Percentiles rank a stretch among this genome's conserved stretches.
These are phyloP conservation scores for Lasioglossum morio DNA, from an alignment of 2,888 invertebrate genomes.

Conservation along the genomic window DNA sequence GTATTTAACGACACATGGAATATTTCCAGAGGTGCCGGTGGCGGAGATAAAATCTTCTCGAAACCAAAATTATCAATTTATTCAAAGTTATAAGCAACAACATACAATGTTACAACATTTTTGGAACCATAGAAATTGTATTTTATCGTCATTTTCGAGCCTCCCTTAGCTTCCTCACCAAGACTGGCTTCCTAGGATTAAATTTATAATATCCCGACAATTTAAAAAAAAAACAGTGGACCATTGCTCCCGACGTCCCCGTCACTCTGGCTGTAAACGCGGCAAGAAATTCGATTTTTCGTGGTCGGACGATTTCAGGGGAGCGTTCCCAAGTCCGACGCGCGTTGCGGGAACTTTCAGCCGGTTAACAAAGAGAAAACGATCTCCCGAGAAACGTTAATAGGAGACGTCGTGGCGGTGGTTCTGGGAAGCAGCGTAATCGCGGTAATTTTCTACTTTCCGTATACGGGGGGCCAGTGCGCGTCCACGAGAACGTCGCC, in stretches of 20 bases:
- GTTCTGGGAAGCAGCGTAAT: slow-evolving; percentile 68
- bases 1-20: too few species aligned
- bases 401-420: slow-evolving; percentile 49
- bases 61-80: too few species aligned
- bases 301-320: neutral
- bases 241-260: too few species aligned
- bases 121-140: too few species aligned
- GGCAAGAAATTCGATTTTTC: neutral
- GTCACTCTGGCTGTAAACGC: neutral
- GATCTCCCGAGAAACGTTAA: slow-evolving; percentile 62
- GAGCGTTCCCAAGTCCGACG: neutral
- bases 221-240: neutral
- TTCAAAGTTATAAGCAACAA: too few species aligned
- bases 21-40: too few species aligned
- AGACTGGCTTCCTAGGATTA: too few species aligned
- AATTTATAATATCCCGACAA: neutral
- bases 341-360: slow-evolving; percentile 26
- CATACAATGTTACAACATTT: too few species aligned
- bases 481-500: slow-evolving; percentile 21
- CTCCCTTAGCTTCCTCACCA: too few species aligned
- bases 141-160: too few species aligned
- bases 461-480: slow-evolving; percentile 60
- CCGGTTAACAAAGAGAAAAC: slow-evolving; percentile 60
- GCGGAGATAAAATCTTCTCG: too few species aligned
- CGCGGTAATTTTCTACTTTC: slow-evolving; percentile 69